phyloP scores from a whole-genome alignment of 2,888 invertebrate species.

The Ptilodon capucinus region DNA sequence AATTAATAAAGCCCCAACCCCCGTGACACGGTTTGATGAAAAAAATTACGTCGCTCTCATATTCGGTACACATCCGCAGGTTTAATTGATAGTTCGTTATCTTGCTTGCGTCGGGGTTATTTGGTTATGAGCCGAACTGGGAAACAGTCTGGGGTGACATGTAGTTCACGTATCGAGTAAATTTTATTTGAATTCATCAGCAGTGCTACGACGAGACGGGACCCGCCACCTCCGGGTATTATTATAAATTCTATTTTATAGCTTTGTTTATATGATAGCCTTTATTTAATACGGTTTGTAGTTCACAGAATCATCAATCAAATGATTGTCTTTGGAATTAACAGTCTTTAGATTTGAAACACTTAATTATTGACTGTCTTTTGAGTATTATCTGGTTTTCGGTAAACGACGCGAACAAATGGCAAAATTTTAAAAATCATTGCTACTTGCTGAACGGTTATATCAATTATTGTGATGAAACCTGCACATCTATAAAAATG shows the following conservation, averaged over 20 bases:
- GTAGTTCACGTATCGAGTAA: conserved; percentile 46
- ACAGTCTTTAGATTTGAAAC: no score
- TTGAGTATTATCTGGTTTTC: no score
- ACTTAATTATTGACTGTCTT: no score
- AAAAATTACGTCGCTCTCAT: conserved; percentile 40
- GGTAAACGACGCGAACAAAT: no score
- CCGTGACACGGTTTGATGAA: conserved; percentile 16
- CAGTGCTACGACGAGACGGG: conserved; percentile 27
- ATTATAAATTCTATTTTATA: conserved; percentile 20
- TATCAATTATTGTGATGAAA: no score
- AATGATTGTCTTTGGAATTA: no score
- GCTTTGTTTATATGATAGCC: conserved; percentile 24
- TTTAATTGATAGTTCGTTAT: conserved; percentile 58
- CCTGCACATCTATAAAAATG: no score
- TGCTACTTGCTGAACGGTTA: no score
- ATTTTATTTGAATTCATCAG: conserved; percentile 56
- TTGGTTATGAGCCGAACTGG: conserved; percentile 49
- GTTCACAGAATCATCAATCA: no score
- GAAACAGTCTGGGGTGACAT: conserved; percentile 35
- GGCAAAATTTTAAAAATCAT: no score
- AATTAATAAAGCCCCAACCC: conserved; percentile 30
- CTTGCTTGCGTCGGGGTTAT: conserved; percentile 45
- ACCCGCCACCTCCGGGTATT: conserved; percentile 6
- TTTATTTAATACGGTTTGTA: conserved; percentile 7
- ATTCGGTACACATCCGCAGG: conserved; percentile 38